Percentiles rank a stretch among this genome's conserved stretches.
Conservation (phyloP, 2,888 invertebrate genomes). For the Sussaba pulchella region DNA sequence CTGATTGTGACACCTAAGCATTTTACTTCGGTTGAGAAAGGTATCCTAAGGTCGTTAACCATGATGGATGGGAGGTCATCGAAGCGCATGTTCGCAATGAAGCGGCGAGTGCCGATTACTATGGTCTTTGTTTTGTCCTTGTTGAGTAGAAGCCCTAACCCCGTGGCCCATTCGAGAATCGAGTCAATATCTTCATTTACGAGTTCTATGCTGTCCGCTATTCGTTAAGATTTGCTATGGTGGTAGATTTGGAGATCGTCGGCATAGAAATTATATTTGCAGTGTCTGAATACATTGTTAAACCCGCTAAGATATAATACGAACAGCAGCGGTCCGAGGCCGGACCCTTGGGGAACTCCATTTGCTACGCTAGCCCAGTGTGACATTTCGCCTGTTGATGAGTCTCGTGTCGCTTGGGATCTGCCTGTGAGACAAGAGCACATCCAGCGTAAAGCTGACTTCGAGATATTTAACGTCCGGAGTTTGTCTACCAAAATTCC, state of each 20-base stretch:
- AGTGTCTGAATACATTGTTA: not conserved
- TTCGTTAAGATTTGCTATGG: not conserved
- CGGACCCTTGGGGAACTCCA: slow-evolving; percentile 51
- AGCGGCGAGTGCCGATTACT: slow-evolving; percentile 27
- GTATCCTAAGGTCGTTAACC: too few relatives aligned
- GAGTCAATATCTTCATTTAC: slow-evolving; percentile 32
- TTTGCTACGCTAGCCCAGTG: too few relatives aligned
- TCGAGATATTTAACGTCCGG: slow-evolving; percentile 75
- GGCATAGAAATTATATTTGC: slow-evolving; percentile 46
- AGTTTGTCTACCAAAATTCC: too few relatives aligned
- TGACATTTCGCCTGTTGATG: not conserved
- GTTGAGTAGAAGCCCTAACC: too few relatives aligned
- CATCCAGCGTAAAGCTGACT: slow-evolving; percentile 82
- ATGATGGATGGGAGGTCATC: too few relatives aligned
- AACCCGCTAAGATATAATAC: slow-evolving; percentile 43
- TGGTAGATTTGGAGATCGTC: too few relatives aligned
- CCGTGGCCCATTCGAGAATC: slow-evolving; percentile 38
- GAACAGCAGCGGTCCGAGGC: slow-evolving; percentile 52
- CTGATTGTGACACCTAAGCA: too few relatives aligned
- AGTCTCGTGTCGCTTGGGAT: not conserved
- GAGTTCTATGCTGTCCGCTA: not conserved
- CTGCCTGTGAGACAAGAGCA: slow-evolving; percentile 36
- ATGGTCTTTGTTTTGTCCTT: slow-evolving; percentile 53
- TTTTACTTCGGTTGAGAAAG: too few relatives aligned
- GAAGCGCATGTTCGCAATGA: too few relatives aligned